Evolutionary conservation across 2,888 invertebrate genomes (phyloP).

Genomic region (Meganola albula): DNA sequence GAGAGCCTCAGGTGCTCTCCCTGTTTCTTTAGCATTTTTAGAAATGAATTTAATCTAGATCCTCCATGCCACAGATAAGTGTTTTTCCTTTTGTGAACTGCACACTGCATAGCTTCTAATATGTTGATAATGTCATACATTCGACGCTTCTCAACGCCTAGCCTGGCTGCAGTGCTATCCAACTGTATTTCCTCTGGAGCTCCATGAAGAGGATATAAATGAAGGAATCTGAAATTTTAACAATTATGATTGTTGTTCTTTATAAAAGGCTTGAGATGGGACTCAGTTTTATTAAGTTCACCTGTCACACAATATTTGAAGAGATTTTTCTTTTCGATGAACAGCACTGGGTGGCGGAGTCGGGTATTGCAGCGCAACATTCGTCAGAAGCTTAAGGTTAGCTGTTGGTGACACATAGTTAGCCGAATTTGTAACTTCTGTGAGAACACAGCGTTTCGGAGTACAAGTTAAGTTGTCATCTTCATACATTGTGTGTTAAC

Average conservation of each 20-base stretch:
- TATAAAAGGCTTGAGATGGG: neutral
- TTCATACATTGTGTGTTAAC: constrained; percentile 73
- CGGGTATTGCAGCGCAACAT: constrained; percentile 77
- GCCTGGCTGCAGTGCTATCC: constrained; percentile 79
- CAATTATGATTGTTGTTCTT: constrained; percentile 5
- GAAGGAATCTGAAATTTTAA: constrained; percentile 66
- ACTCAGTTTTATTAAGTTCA: constrained; percentile 34
- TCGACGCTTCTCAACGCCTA: constrained; percentile 82
- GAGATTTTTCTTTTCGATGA: constrained; percentile 78
- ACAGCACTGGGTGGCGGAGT: constrained; percentile 71
- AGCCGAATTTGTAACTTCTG: constrained; percentile 74
- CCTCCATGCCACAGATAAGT: constrained; percentile 84
- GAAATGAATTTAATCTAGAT: constrained; percentile 76
- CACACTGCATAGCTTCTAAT: constrained; percentile 83
- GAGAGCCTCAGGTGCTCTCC: constrained; percentile 74
- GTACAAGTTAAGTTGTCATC: constrained; percentile 72
- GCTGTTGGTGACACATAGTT: constrained; percentile 81
- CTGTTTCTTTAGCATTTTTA: constrained; percentile 79
- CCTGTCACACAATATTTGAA: constrained; percentile 80
- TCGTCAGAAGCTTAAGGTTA: constrained; percentile 81
- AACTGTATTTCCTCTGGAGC: constrained; percentile 77
- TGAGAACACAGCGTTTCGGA: constrained; percentile 73
- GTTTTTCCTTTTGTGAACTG: constrained; percentile 81
- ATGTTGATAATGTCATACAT: constrained; percentile 87
- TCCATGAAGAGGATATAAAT: constrained; percentile 73